phyloP scores from a whole-genome alignment of 2,888 invertebrate genomes.

The Aleiodes testaceus region DNA sequence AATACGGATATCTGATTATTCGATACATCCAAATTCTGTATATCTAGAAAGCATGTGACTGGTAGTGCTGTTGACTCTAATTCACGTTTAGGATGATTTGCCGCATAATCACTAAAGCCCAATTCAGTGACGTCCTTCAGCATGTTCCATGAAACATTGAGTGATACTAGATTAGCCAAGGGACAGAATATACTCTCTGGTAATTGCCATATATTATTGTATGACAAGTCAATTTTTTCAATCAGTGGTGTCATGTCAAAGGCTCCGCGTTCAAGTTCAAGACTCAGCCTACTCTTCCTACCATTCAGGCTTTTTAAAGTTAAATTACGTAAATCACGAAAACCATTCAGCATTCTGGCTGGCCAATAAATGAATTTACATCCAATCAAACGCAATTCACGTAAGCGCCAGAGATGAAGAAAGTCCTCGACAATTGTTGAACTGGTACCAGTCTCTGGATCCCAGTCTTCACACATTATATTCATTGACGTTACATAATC shows the following conservation, averaged over 20 bases:
- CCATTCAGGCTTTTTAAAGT: slow-evolving; percentile 87
- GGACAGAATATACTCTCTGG: slow-evolving; percentile 90
- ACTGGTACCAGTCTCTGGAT: slow-evolving; percentile 43
- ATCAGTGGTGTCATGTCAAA: slow-evolving; percentile 85
- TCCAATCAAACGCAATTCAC: slow-evolving; percentile 87
- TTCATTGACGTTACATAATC: slow-evolving; percentile 72
- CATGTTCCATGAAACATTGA: slow-evolving; percentile 91
- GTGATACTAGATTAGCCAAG: slow-evolving; percentile 83
- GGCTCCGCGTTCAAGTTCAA: slow-evolving; percentile 86
- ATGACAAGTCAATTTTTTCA: slow-evolving; percentile 88
- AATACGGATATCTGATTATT: slow-evolving; percentile 89
- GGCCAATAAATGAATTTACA: slow-evolving; percentile 91
- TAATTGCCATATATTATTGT: slow-evolving; percentile 92
- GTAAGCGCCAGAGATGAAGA: slow-evolving; percentile 85
- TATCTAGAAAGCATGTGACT: slow-evolving; percentile 82
- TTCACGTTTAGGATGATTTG: slow-evolving; percentile 61
- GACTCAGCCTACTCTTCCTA: slow-evolving; percentile 76
- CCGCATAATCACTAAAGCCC: slow-evolving; percentile 84
- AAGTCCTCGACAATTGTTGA: slow-evolving; percentile 75
- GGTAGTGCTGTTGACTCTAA: slow-evolving; percentile 55
- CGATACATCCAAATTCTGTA: slow-evolving; percentile 88
- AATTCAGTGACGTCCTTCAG: slow-evolving; percentile 91
- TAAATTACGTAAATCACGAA: slow-evolving; percentile 87
- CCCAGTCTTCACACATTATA: slow-evolving; percentile 59
- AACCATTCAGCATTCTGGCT: slow-evolving; percentile 84